Evolutionary conservation across 1,140 invertebrate genomes (phyloP), one percentile per base, ranked within the genome.

Genomic region (Heliothis virescens): DNA sequence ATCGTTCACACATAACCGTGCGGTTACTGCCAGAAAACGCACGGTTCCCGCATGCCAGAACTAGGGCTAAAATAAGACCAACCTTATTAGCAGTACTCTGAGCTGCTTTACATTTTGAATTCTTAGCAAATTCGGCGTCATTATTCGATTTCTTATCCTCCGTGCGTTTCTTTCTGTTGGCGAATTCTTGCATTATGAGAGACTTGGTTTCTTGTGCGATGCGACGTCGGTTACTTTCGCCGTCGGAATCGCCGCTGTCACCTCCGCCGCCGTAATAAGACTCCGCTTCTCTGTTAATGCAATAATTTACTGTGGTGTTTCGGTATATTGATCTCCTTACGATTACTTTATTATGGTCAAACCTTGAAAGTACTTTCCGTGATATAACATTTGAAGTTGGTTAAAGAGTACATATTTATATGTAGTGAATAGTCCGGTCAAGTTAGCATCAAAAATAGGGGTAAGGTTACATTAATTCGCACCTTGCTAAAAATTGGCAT

Each of bases 101-200:
- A 16, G 97, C 96, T 60, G 96, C 96, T 88, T 89, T 90, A 18
- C 95, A 94, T 83, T 92, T 92, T 2, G 94, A 94, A 80, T 91
- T 89, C 83, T 93, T 93, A 4, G 87, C 89, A 11, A 90, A 89
- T 80, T 91, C 89, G 0, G 81, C 76, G 10, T 92, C 89, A 12
- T 86, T 82, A 18, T 82, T 86, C 57, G 69, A 34, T 16, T 83
- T 86, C 67, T 82, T 88, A 13, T 89, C 86, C 47, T 89, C 85
- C 11, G 86, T 69, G 47, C 92, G 90, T 84, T 94, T 95, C 86
- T 95, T 96, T 55, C 96, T 95, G 34, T 96, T 87, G 53, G 96
- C 96, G 80, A 97, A 97, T 89, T 97, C 96, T 86, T 97, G 95
- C 76, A 95, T 91, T 72, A 97, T 97, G 21, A 97, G 95, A 29